A percentile compares a stretch with the other conserved stretches of the same genome.
Evolutionary conservation across 2,888 invertebrate genomes (phyloP).

Genomic region (Latrodectus elegans): DNA sequence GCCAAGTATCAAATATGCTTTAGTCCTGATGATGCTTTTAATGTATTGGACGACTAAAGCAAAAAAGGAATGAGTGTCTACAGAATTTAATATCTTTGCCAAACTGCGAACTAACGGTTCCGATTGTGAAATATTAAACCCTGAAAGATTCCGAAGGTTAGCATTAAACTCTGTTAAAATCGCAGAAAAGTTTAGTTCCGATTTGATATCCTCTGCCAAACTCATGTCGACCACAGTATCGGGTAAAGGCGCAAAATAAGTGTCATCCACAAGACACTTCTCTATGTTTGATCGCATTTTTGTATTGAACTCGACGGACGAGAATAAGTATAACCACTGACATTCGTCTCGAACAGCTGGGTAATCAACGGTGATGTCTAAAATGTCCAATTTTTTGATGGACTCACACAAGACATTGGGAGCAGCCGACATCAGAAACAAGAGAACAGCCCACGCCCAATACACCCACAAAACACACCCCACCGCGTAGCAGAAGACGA

Average conservation of each 20-base stretch:
- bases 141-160: not conserved
- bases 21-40: not conserved
- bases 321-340: constrained; percentile 21
- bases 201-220: not conserved
- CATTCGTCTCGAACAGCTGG: not conserved
- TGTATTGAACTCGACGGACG: constrained; percentile 13
- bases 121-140: not conserved
- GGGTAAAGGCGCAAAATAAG: constrained; percentile 7
- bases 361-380: constrained; percentile 17
- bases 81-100: not conserved
- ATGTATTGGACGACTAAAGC: not conserved
- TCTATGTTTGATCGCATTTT: not conserved
- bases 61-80: constrained; percentile 15
- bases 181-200: not conserved
- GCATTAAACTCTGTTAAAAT: not conserved
- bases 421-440: constrained; percentile 14
- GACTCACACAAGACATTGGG: constrained; percentile 8
- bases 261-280: not conserved
- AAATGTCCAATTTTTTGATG: constrained; percentile 12
- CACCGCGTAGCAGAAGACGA: not conserved
- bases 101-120: not conserved
- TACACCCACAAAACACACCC: not conserved
- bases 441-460: not conserved
- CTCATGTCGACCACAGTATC: constrained; percentile 5
- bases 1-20: not conserved